Base-by-base conservation (phyloP, 2,113 vertebrate species). In the Eurystomus gularis region DNA sequence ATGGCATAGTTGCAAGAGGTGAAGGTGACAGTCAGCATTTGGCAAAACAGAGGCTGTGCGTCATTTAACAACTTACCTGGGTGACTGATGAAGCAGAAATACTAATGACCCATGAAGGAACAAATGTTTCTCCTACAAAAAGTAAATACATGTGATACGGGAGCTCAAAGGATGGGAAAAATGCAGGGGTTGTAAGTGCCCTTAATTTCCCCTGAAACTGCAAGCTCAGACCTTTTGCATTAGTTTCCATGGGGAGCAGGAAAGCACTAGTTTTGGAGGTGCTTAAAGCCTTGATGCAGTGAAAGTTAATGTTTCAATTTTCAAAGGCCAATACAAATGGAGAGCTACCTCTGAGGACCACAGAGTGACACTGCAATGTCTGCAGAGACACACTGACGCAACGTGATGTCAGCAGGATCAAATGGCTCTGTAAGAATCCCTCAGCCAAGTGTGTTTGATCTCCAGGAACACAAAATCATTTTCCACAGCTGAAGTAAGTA, bases 21-120 rank as follows among this genome's bases (percentile, higher is more conserved):
- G 86, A 87, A 82, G 88, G 88, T 57, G 90, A 39, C 39, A 72
- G 89, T 7, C 39, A 42, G 71, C 87, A 92, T 75, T 65, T 61
- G 84, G 62, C 62, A 70, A 55, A 61, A 52, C 69, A 93, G 88
- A 86, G 40, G 71, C 28, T 68, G 23, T 73, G 90, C 31, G 48
- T 94, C 89, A 82, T 39, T 82, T 86, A 79, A 14, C 86, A 77
- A 48, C 90, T 92, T 70, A 68, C 17, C 83, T 31, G 13, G 44
- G 79, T 40, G 39, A 35, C 1, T 44, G 93, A 76, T 86, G 91
- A 82, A 81, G 88, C 91, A 90, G 85, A 85, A 94, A 85, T 84
- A 66, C 61, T 87, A 89, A 95, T 78, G 92, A 83, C 3, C 90
- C 77, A 23, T 19, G 15, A 94, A 86, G 73, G 65, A 93, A 94